A percentile compares a stretch with the other conserved stretches of the same genome.
Evolutionary conservation across 2,113 vertebrate species (phyloP).

Genomic region (Nanorana parkeri): DNA sequence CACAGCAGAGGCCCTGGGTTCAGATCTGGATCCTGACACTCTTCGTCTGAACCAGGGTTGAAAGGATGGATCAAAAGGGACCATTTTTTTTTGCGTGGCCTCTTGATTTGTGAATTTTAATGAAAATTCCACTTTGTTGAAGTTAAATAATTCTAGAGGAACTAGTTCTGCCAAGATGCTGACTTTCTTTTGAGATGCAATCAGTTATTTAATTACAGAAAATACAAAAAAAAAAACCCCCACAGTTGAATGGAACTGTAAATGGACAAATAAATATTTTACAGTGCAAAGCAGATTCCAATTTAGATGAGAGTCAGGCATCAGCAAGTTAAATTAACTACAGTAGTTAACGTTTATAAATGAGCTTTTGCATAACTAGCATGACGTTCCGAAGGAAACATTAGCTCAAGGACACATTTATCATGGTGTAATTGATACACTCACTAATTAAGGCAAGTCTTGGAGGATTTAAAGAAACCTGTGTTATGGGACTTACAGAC

Average conservation of each 20-base stretch:
- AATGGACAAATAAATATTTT: slow-evolving; percentile 19
- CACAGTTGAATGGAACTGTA: neutral
- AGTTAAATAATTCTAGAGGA: too few species aligned
- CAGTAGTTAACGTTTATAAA: slow-evolving; percentile 70
- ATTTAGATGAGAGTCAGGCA: slow-evolving; percentile 61
- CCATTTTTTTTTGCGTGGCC: too few species aligned
- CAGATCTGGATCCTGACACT: too few species aligned
- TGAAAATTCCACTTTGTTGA: too few species aligned
- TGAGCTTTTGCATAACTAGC: slow-evolving; percentile 61
- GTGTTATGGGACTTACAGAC: slow-evolving; percentile 30
- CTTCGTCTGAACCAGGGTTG: too few species aligned
- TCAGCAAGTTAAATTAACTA: slow-evolving; percentile 65
- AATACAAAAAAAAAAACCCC: neutral
- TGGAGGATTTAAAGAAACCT: slow-evolving; percentile 48
- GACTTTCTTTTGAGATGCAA: neutral
- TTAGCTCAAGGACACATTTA: slow-evolving; percentile 60
- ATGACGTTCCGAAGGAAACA: slow-evolving; percentile 63
- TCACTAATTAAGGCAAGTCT: slow-evolving; percentile 37
- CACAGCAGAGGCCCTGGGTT: too few species aligned
- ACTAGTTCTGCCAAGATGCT: neutral
- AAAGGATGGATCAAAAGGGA: too few species aligned
- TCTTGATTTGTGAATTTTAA: too few species aligned
- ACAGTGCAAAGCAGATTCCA: slow-evolving; percentile 46
- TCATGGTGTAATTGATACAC: slow-evolving; percentile 65
- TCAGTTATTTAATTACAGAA: slow-evolving; percentile 16